Percentiles rank a stretch among this genome's conserved stretches.
These are phyloP conservation scores for Streptopelia turtur DNA, from an alignment of 2,797 vertebrate genomes.

Conservation along the genomic window DNA sequence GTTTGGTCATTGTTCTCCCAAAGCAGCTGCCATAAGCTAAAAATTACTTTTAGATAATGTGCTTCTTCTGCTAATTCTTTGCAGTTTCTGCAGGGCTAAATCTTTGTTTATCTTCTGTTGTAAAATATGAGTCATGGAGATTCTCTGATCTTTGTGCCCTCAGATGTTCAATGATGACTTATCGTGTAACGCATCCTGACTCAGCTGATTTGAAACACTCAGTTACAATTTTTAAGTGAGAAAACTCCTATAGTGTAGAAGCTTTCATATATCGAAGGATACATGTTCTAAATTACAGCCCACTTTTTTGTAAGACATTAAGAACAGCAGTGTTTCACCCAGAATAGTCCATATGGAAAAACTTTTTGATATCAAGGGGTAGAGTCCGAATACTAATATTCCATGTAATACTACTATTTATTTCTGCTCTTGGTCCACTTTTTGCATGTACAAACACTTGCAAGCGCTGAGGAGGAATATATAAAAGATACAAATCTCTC, in stretches of 20 bases:
- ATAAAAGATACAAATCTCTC: background rate
- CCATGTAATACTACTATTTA: background rate
- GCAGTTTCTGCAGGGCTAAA: background rate
- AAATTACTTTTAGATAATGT: background rate
- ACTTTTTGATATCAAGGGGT: background rate
- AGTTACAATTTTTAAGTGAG: constrained; percentile 16
- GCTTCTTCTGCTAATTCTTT: background rate
- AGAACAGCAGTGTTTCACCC: background rate
- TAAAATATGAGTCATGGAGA: background rate
- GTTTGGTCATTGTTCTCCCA: background rate
- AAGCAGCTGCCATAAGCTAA: background rate
- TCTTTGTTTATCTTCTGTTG: background rate
- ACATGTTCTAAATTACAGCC: background rate
- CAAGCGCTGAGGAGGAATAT: background rate
- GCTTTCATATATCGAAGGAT: background rate
- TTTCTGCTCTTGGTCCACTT: constrained; percentile 22
- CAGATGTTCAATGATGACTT: background rate
- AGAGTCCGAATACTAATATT: background rate
- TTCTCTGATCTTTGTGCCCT: background rate
- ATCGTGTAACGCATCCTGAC: background rate
- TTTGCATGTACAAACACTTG: background rate
- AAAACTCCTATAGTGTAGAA: background rate
- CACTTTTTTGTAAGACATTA: constrained; percentile 23
- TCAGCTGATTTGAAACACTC: constrained; percentile 13
- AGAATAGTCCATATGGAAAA: constrained; percentile 3